These are phyloP conservation scores for Rana temporaria DNA, from an alignment of 2,113 vertebrate genomes.

Conservation along the genomic window DNA sequence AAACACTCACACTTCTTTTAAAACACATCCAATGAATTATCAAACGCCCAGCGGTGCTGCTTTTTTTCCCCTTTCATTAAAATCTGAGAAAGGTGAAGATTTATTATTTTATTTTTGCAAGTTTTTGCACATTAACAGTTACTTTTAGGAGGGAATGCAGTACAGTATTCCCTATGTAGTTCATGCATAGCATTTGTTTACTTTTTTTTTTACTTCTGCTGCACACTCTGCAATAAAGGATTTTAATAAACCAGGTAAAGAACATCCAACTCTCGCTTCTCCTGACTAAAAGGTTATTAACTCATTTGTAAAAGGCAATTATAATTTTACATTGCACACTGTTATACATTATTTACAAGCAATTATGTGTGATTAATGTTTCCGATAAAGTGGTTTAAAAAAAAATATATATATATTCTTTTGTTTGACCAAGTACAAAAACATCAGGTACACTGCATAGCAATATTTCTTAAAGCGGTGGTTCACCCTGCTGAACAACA, in stretches of 20 bases:
- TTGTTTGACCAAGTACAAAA: not conserved
- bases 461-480: no score
- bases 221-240: not conserved
- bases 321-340: constrained; percentile 3
- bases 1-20: not conserved
- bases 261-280: not conserved
- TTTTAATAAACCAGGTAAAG: constrained; percentile 10
- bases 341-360: constrained; percentile 24
- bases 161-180: not conserved
- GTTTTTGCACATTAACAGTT: no score
- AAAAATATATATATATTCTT: not conserved
- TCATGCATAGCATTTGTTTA: not conserved
- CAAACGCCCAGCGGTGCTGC: not conserved
- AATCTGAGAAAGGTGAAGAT: not conserved
- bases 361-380: constrained; percentile 27
- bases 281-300: constrained; percentile 21
- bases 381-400: constrained; percentile 14
- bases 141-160: no score
- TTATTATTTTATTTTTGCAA: not conserved
- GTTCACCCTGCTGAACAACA: no score
- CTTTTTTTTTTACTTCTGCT: not conserved
- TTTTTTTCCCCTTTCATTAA: no score
- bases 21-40: not conserved
- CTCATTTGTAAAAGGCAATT: constrained; percentile 26
- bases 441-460: not conserved